phyloP scores from a whole-genome alignment of 2,113 vertebrate genomes.

The Nettapus auritus region DNA sequence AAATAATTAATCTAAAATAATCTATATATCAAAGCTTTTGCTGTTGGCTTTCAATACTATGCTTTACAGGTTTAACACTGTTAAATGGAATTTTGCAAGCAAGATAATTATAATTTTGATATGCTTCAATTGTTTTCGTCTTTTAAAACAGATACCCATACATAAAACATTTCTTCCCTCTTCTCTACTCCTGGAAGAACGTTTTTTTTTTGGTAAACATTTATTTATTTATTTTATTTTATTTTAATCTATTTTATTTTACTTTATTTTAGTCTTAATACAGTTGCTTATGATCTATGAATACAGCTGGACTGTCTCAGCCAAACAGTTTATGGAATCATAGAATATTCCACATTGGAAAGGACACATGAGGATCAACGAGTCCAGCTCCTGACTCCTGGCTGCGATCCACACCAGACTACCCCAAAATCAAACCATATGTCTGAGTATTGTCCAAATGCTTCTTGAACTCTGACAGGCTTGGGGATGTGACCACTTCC shows the following conservation, averaged over 20 bases:
- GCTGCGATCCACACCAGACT: not conserved
- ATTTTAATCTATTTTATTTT: no score
- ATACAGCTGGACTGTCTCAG: not conserved
- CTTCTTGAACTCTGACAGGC: not conserved
- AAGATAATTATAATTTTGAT: not conserved
- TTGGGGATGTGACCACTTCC: not conserved
- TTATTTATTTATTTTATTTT: no score
- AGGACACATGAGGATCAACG: not conserved
- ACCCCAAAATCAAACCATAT: not conserved
- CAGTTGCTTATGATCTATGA: not conserved
- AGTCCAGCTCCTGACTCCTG: not conserved
- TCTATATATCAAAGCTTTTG: not conserved
- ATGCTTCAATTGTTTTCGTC: not conserved
- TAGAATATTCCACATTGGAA: not conserved
- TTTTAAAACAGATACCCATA: not conserved
- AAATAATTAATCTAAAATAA: not conserved
- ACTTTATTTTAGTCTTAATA: not conserved
- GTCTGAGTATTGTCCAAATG: not conserved
- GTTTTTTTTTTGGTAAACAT: not conserved
- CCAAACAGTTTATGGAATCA: not conserved
- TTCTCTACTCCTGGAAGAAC: not conserved
- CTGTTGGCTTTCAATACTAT: not conserved
- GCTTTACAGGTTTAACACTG: not conserved
- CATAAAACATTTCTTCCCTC: not conserved
- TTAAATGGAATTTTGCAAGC: not conserved